phyloP scores from a whole-genome alignment of 2,797 vertebrate genomes.

The Gallinago stenura region DNA sequence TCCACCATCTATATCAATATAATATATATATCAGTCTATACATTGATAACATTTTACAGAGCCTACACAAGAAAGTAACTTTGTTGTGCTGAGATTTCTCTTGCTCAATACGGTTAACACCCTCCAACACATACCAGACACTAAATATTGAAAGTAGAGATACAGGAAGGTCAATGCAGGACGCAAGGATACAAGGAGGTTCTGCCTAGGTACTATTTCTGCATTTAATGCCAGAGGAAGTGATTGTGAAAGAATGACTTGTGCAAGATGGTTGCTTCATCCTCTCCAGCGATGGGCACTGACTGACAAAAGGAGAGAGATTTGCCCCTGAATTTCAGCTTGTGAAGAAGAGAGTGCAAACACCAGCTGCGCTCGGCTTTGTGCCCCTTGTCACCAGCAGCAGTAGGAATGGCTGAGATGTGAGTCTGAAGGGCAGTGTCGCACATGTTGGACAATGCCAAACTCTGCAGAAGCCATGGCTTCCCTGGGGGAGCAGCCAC shows the following conservation, averaged over 20 bases:
- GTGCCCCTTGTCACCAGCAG: neutral
- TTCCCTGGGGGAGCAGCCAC: neutral
- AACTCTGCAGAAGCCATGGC: neutral
- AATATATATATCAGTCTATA: neutral
- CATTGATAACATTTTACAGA: neutral
- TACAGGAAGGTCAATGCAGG: neutral
- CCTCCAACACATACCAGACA: neutral
- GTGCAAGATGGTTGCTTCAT: neutral
- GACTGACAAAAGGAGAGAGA: neutral
- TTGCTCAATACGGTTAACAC: neutral
- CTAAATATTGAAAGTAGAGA: fast-evolving
- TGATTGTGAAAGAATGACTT: conserved; percentile 41
- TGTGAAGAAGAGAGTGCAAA: neutral
- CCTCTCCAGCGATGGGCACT: neutral
- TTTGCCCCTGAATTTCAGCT: neutral
- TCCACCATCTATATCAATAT: neutral
- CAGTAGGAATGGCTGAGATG: neutral
- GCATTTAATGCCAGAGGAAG: neutral
- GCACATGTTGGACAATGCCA: fast-evolving
- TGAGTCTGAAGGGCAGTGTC: neutral
- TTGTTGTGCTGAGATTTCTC: neutral
- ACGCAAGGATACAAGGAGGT: neutral
- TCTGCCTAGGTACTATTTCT: neutral
- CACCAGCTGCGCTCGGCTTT: neutral
- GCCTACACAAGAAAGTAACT: neutral